Evolutionary conservation across 2,888 invertebrate species (phyloP).

Genomic region (Lasius platythorax): DNA sequence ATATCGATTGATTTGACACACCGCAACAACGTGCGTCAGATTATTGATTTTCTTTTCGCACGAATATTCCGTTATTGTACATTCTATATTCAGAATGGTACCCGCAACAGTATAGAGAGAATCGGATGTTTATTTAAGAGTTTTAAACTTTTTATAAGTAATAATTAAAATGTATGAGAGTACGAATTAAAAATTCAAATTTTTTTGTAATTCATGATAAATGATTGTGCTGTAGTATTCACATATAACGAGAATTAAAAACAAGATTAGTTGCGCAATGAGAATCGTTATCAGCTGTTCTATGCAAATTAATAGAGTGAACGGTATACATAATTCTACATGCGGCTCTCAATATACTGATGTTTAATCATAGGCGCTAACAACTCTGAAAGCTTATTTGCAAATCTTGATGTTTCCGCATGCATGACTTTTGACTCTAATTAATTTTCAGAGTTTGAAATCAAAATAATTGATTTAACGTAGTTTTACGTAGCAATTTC

Average conservation of each 20-base stretch:
- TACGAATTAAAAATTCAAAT: not conserved
- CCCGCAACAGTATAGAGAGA: not conserved
- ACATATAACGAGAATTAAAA: not conserved
- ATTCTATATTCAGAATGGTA: not conserved
- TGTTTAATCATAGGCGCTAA: not conserved
- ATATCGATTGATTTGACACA: not conserved
- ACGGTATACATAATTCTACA: not conserved
- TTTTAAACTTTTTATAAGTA: not conserved
- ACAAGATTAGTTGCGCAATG: not conserved
- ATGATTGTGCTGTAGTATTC: not conserved
- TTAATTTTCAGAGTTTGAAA: not conserved
- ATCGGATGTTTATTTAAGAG: not conserved
- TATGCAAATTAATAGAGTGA: conserved; percentile 28
- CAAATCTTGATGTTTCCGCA: not conserved
- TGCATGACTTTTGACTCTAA: not conserved
- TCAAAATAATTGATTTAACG: not conserved
- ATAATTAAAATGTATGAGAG: not conserved
- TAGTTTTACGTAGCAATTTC: not conserved
- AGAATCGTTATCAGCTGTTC: not conserved
- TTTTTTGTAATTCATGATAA: conserved; percentile 8
- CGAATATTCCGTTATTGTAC: not conserved
- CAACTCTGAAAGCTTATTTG: not conserved
- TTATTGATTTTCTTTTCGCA: not conserved
- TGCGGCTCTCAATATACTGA: not conserved
- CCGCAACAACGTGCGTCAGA: too few relatives aligned